Evolutionary conservation across 30 jellyfish, hydroid and myxozoan species (phyloP), one percentile per base, ranked within the genome.

Genomic region (Nemopilema nomurai): DNA sequence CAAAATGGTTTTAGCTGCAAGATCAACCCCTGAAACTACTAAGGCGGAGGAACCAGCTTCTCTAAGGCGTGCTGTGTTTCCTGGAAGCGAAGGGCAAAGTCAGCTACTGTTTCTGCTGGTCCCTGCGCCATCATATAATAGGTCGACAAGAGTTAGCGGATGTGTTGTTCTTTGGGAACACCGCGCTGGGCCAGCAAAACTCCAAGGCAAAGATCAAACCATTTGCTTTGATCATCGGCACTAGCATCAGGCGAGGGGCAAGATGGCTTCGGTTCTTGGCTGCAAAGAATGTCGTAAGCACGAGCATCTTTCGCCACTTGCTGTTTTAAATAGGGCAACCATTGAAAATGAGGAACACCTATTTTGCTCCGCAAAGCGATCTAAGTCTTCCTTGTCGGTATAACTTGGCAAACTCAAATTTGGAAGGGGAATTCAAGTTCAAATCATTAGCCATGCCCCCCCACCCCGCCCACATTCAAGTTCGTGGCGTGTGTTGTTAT

Each of bases 281-380:
- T 51, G 67, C 67, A 51, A 19, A 51, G 16, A 19, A 51, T 51
- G 67, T 51, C 67, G 67, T 51, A 51, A 19, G 67, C 72, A 63
- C 72, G 7, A 63, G 72, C 72, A 63, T 63, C 72, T 3, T 3
- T 6, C 29, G n/a, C 7, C 72, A 63, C 72, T 63, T 63, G 72
- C 72, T 63, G 72, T n/a, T 24, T 63, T 24, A 63, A 63, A 63
- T 63, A 63, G 72, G 72, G 72, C 72, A 63, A 63, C 72, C 72
- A 63, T 24, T 63, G 72, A 63, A 63, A 63, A 1, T 8, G 72
- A n/a, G 72, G 72, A 63, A 63, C 29, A 24, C 72, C 72, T 1
- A n/a, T 3, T 19, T 18, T 63, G 72, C 72, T 63, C 72, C 4
- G 72, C 72, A 63, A 63, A 51, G 16, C 67, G 67, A 51, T 51